These are phyloP conservation scores for Actinopyga echinites DNA, from an alignment of 53 echinoderm and acorn worm genomes.

Conservation along the genomic window DNA sequence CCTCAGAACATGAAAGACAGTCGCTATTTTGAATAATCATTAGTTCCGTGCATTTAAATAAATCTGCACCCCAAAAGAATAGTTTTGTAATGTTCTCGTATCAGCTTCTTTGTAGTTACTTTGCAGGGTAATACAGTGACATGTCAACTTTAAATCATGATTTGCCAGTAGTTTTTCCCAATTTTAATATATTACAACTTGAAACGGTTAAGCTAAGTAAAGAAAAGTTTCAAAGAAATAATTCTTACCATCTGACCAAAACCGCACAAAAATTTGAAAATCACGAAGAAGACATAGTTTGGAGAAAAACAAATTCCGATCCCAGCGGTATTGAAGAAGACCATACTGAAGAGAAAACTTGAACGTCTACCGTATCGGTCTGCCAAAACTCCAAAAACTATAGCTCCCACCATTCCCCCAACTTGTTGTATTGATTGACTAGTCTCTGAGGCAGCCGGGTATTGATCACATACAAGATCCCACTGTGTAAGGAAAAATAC, in stretches of 20 bases:
- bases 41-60: no score
- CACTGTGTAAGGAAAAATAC: conserved; percentile 42
- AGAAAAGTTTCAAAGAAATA: no score
- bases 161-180: no score
- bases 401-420: conserved; percentile 82
- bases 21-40: no score
- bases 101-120: no score
- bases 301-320: conserved; percentile 70
- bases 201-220: no score
- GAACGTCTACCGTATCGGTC: conserved; percentile 79
- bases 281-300: conserved; percentile 66
- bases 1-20: no score
- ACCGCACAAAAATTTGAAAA: conserved; percentile 63
- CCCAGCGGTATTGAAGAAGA: conserved; percentile 62
- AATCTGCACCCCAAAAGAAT: no score
- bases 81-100: no score
- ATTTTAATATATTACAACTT: no score
- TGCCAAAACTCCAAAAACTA: conserved; percentile 76
- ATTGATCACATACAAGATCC: conserved; percentile 76
- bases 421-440: conserved; percentile 74
- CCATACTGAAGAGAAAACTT: conserved; percentile 70
- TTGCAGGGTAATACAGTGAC: no score
- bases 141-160: no score
- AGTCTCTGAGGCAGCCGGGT: conserved; percentile 62
- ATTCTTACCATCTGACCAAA: conserved; percentile 60